phyloP scores from a whole-genome alignment of 2,797 vertebrate genomes.

The Octomys mimax region DNA sequence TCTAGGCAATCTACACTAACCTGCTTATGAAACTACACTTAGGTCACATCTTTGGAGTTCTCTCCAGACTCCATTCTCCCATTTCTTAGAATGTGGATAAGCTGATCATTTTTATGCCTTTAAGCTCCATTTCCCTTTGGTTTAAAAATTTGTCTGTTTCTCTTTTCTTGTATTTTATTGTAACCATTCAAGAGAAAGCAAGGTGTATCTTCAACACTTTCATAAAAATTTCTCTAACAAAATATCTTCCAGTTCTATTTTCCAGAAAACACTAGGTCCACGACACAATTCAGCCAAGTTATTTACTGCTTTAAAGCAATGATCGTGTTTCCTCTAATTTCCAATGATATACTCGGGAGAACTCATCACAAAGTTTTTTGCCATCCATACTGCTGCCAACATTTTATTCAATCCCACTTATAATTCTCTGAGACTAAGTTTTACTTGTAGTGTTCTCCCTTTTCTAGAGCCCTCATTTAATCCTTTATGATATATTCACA shows the following conservation, averaged over 20 bases:
- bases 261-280: neutral
- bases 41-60: neutral
- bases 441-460: neutral
- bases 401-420: neutral
- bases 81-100: neutral
- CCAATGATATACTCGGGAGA: neutral
- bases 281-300: neutral
- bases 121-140: neutral
- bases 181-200: neutral
- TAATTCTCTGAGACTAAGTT: neutral
- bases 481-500: neutral
- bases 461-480: neutral
- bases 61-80: neutral
- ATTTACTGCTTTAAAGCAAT: neutral
- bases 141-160: neutral
- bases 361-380: neutral
- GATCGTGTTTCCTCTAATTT: neutral
- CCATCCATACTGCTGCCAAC: neutral
- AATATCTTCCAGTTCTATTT: neutral
- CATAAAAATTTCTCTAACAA: neutral
- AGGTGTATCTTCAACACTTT: neutral
- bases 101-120: neutral
- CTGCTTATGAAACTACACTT: neutral
- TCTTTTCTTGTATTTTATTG: neutral
- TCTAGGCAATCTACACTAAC: neutral